Conservation (phyloP, 2,888 invertebrate genomes). For the Erebia aethiops region DNA sequence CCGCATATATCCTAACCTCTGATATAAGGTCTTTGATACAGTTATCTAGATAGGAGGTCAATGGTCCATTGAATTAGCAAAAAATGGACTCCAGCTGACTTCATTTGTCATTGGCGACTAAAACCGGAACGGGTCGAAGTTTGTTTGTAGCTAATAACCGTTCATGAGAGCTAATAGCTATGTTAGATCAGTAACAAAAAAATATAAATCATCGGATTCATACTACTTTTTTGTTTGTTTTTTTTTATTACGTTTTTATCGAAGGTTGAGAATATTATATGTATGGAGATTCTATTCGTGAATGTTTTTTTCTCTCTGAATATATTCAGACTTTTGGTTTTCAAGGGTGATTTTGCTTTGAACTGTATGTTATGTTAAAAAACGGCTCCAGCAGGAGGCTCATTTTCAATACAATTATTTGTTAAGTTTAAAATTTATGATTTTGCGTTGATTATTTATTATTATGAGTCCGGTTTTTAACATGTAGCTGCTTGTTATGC, state of each 20-base stretch:
- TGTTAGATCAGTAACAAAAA: slow-evolving; percentile 13
- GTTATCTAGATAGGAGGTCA: slow-evolving; percentile 52
- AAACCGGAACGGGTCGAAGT: slow-evolving; percentile 21
- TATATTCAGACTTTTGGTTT: no score
- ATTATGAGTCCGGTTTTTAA: no score
- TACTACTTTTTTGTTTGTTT: background rate
- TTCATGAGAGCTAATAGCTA: slow-evolving; percentile 34
- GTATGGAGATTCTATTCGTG: background rate
- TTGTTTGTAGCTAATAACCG: slow-evolving; percentile 28
- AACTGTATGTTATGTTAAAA: no score
- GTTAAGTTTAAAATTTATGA: no score
- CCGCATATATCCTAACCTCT: slow-evolving; percentile 33
- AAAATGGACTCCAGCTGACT: slow-evolving; percentile 43
- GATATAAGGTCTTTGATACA: slow-evolving; percentile 47
- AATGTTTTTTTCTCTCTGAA: background rate
- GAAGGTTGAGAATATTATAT: background rate
- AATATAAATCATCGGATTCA: slow-evolving; percentile 4
- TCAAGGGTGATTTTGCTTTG: no score
- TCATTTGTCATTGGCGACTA: slow-evolving; percentile 37
- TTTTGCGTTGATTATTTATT: no score
- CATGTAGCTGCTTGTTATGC: no score
- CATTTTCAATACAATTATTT: no score
- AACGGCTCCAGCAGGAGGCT: no score
- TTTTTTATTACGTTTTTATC: background rate
- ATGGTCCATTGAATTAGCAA: slow-evolving; percentile 40